Evolutionary conservation across 2,888 invertebrate species (phyloP), one percentile per base, ranked within the genome.

Genomic region (Acanthosoma haemorrhoidale): DNA sequence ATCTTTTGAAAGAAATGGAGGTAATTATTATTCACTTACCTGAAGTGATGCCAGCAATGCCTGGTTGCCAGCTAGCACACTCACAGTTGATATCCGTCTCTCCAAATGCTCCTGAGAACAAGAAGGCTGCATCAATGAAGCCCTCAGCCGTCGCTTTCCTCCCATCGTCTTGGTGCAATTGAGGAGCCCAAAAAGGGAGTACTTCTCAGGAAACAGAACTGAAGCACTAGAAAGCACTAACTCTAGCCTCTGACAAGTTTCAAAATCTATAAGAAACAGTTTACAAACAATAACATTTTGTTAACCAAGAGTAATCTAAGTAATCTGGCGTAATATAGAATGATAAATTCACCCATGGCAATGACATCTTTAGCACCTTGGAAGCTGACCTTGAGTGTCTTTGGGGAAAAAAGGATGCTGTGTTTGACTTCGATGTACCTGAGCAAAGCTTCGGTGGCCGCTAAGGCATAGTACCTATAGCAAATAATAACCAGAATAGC

Each of bases 401-500:
- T 86, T 66, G 87, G 85, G 0, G 88, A 86, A 79, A 91, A 94
- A 16, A 87, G 83, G 16, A 90, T 82, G 74, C 88, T 88, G 76
- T 92, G 88, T 70, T 88, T 87, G 75, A 87, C 87, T 79, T 95
- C 93, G 1, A 93, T 85, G 79, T 94, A 95, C 77, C 89, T 91
- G 4, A 96, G 78, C 3, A 96, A 83, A 3, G 94, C 95, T 15
- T 91, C 87, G n/a, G 88, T 87, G 1, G 95, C 88, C 9, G 94
- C 87, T 67, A 96, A 79, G 13, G 92, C 90, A 78, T 94, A 94
- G 79, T 92, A 93, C 77, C 93, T 94, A 78, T 39, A 79, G 76
- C 73, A 69, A 71, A 32, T 31, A 59, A 66, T 16, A 38, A 38
- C 18, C 16, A 13, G 8, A 70, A 61, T 21, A 68, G 18, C 2